Conservation (phyloP, 1,140 invertebrate genomes). For the Leptopilina boulardi region DNA sequence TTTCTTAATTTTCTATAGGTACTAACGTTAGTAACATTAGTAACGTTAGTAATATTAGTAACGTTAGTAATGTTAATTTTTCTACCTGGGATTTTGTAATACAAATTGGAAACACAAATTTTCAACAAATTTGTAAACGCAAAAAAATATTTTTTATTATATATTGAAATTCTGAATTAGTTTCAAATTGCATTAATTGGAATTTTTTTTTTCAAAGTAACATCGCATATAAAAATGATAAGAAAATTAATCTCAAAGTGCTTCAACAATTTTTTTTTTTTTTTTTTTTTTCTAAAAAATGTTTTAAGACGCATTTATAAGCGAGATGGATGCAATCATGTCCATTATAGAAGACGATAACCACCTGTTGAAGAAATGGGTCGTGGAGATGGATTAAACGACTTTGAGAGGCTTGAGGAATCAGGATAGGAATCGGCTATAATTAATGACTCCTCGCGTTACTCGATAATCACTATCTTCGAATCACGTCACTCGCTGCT, state of each 20-base stretch:
- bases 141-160: no score
- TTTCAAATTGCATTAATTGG: neutral
- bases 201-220: neutral
- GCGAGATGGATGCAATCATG: conserved; percentile 13
- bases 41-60: no score
- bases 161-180: no score
- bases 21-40: no score
- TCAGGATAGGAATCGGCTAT: conserved; percentile 50
- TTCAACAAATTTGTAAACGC: no score
- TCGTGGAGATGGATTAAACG: conserved; percentile 58
- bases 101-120: no score
- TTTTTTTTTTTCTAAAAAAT: no score
- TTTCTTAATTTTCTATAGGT: no score
- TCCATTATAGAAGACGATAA: conserved; percentile 47
- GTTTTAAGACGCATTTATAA: neutral
- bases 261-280: conserved; percentile 13
- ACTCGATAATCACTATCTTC: conserved; percentile 61
- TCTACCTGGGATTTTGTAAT: no score
- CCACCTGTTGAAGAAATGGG: conserved; percentile 65
- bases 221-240: neutral
- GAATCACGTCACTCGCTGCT: conserved; percentile 57
- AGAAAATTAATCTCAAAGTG: neutral
- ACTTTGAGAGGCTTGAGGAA: conserved; percentile 44
- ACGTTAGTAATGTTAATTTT: no score
- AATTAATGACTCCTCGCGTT: conserved; percentile 65